A percentile compares a stretch with the other conserved stretches of the same genome.
Evolutionary conservation across 1,140 invertebrate species (phyloP).

Genomic region (Luehdorfia chinensis): DNA sequence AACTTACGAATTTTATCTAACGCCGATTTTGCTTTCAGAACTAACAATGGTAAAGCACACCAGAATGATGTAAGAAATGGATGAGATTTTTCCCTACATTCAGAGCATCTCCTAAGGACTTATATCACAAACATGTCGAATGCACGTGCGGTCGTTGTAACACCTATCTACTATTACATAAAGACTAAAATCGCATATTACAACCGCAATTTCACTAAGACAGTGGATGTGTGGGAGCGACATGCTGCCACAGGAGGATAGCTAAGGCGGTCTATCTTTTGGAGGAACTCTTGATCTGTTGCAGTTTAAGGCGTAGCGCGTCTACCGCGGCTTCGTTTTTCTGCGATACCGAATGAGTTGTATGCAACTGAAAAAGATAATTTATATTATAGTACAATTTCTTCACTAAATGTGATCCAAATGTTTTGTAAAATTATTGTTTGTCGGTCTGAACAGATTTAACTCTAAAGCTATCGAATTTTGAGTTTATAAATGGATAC

Average conservation of each 20-base stretch:
- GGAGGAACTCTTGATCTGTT: conserved; percentile 69
- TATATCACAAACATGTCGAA: conserved; percentile 14
- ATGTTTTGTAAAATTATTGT: no score
- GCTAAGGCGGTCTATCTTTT: conserved; percentile 16
- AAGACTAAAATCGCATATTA: conserved; percentile 10
- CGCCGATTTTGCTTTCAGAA: conserved; percentile 19
- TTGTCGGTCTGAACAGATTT: no score
- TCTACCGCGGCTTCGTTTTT: conserved; percentile 70
- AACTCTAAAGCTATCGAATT: no score
- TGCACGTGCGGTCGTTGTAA: conserved; percentile 20
- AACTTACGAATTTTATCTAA: conserved; percentile 16
- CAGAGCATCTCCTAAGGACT: not conserved
- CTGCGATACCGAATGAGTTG: conserved; percentile 55
- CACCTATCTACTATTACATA: conserved; percentile 15
- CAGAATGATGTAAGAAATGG: conserved; percentile 19
- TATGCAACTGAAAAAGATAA: conserved; percentile 53
- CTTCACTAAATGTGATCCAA: no score
- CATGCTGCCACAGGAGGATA: conserved; percentile 18
- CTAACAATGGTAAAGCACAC: conserved; percentile 23
- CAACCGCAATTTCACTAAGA: conserved; percentile 3
- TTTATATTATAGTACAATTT: conserved; percentile 14
- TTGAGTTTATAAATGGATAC: no score
- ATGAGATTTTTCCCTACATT: conserved; percentile 25
- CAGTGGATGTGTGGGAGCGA: conserved; percentile 21
- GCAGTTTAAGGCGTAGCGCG: conserved; percentile 67